Percentiles rank a stretch among this genome's conserved stretches.
These are phyloP conservation scores for Pteropus rufus DNA, from an alignment of 2,797 vertebrate genomes.

Conservation along the genomic window DNA sequence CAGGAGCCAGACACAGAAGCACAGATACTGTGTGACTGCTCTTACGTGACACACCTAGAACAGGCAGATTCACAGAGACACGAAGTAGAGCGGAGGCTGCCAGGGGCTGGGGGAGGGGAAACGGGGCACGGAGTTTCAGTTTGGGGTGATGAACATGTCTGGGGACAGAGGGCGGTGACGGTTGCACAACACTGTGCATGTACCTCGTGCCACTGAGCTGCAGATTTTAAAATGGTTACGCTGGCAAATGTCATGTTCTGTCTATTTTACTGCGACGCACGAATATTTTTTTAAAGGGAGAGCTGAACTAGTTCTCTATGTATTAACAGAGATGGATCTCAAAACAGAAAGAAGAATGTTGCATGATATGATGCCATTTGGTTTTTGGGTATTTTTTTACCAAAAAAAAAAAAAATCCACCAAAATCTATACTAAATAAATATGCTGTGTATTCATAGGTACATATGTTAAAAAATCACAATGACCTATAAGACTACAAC, in stretches of 20 bases:
- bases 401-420: neutral
- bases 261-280: accelerated
- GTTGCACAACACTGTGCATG: accelerated
- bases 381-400: neutral
- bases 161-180: neutral
- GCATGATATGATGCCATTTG: neutral
- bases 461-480: neutral
- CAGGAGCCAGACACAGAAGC: neutral
- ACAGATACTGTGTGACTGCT: neutral
- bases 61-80: neutral
- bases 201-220: neutral
- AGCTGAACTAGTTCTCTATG: neutral
- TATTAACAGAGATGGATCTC: neutral
- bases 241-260: neutral
- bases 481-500: neutral
- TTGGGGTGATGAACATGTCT: neutral
- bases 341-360: neutral
- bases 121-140: neutral
- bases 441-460: neutral
- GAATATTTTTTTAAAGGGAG: neutral
- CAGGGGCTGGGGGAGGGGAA: neutral
- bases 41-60: accelerated
- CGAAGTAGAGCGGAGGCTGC: neutral
- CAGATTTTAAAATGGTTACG: neutral
- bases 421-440: neutral